Percentiles rank a stretch among this genome's conserved stretches.
phyloP scores from a whole-genome alignment of 1,140 invertebrate species.

The Neomicropteryx cornuta region DNA sequence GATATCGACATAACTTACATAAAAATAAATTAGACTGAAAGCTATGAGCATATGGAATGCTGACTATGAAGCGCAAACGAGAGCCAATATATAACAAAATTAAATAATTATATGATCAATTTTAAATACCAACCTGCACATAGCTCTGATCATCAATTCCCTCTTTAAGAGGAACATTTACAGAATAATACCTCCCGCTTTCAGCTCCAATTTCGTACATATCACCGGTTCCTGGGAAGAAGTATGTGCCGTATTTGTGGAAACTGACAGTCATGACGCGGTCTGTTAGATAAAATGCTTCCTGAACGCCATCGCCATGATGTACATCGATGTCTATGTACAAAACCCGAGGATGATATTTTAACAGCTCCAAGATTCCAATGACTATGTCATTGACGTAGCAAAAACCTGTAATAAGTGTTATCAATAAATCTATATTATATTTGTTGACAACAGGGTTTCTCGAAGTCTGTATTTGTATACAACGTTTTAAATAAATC shows the following conservation, averaged over 20 bases:
- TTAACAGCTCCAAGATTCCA: constrained; percentile 91
- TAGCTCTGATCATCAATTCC: constrained; percentile 95
- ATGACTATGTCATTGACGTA: constrained; percentile 99
- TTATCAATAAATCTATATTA: constrained; percentile 4
- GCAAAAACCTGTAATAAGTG: constrained; percentile 65
- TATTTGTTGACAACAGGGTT: too few relatives aligned
- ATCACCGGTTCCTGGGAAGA: constrained; percentile 96
- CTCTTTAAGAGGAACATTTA: constrained; percentile 94
- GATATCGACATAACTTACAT: too few relatives aligned
- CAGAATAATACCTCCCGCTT: constrained; percentile 87
- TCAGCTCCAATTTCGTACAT: constrained; percentile 97
- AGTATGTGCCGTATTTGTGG: constrained; percentile 97
- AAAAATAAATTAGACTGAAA: too few relatives aligned
- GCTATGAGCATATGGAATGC: too few relatives aligned
- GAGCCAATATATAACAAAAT: too few relatives aligned
- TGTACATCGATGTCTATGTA: constrained; percentile 99
- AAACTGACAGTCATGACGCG: constrained; percentile 99
- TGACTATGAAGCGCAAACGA: too few relatives aligned
- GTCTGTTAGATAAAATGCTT: constrained; percentile 98
- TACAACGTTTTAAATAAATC: too few relatives aligned
- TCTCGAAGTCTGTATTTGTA: too few relatives aligned
- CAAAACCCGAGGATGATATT: constrained; percentile 89
- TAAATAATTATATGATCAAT: too few relatives aligned
- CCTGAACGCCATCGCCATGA: constrained; percentile 98
- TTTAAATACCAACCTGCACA: constrained; percentile 54